Percentiles rank a stretch among this genome's conserved stretches.
These are phyloP conservation scores for Aphidoletes aphidimyza DNA, from an alignment of 2,888 invertebrate species.

Conservation along the genomic window DNA sequence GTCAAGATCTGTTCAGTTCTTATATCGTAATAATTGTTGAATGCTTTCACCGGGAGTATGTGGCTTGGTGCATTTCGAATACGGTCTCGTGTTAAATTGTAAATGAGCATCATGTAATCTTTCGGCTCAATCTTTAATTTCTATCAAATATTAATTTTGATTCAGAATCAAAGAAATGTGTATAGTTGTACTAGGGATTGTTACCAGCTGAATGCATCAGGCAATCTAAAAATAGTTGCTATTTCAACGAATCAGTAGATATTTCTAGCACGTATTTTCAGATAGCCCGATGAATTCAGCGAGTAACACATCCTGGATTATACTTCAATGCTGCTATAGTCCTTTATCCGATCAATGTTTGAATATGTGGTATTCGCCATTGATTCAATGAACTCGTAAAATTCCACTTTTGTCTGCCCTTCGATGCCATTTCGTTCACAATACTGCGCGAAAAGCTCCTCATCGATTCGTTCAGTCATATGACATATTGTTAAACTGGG, in stretches of 20 bases:
- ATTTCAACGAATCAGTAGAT: no score
- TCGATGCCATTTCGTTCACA: constrained; percentile 60
- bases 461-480: constrained; percentile 61
- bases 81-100: constrained; percentile 62
- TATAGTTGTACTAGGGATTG: no score
- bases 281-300: no score
- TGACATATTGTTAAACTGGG: constrained; percentile 65
- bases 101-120: constrained; percentile 64
- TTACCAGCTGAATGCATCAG: no score
- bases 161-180: background rate
- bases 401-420: constrained; percentile 56
- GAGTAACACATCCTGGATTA: no score
- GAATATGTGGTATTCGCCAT: constrained; percentile 65
- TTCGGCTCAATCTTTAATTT: constrained; percentile 61
- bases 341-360: constrained; percentile 63
- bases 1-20: constrained; percentile 63
- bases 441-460: constrained; percentile 60
- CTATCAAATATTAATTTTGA: constrained; percentile 56
- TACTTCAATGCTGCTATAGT: constrained; percentile 60
- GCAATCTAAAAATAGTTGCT: no score
- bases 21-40: constrained; percentile 59
- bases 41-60: constrained; percentile 60
- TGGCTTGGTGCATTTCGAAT: constrained; percentile 56
- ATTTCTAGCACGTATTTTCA: no score
- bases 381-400: constrained; percentile 63